Conservation (phyloP, 1,140 invertebrate genomes). For the Drosophila sulfurigaster region DNA sequence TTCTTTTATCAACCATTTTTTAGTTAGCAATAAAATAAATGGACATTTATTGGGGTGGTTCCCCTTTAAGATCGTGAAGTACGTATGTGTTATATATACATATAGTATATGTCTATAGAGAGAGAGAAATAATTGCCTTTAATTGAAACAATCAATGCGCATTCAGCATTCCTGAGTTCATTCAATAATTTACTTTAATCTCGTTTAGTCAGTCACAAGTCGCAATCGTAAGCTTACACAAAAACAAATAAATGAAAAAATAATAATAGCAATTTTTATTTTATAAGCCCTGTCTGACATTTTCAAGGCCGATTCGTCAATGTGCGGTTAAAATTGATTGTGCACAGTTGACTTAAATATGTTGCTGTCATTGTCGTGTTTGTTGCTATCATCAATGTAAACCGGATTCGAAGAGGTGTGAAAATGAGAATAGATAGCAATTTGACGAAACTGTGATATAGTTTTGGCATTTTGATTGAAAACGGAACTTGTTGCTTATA, state of each 20-base stretch:
- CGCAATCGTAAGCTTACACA: background rate
- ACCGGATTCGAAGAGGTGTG: conserved; percentile 9
- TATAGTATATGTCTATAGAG: no score
- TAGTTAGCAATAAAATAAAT: conserved; percentile 4
- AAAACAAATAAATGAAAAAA: conserved; percentile 3
- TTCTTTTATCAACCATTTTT: background rate
- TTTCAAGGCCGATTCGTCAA: conserved; percentile 14
- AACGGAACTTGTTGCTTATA: no score
- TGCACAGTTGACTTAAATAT: conserved; percentile 12
- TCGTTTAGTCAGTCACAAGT: conserved; percentile 14
- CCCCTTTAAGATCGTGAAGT: background rate
- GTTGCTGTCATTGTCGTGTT: background rate
- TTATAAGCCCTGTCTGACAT: conserved; percentile 8
- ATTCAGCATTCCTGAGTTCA: conserved; percentile 14
- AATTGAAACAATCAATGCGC: conserved; percentile 25
- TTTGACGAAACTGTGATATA: background rate
- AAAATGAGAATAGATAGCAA: background rate
- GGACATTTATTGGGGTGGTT: background rate
- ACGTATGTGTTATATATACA: no score
- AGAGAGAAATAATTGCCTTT: conserved; percentile 6
- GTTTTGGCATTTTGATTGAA: no score
- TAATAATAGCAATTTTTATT: background rate
- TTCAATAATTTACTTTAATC: conserved; percentile 27
- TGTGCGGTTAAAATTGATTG: conserved; percentile 18
- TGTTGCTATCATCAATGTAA: conserved; percentile 9